phyloP scores from a whole-genome alignment of 2,113 vertebrate species.

The Pedetes capensis region DNA sequence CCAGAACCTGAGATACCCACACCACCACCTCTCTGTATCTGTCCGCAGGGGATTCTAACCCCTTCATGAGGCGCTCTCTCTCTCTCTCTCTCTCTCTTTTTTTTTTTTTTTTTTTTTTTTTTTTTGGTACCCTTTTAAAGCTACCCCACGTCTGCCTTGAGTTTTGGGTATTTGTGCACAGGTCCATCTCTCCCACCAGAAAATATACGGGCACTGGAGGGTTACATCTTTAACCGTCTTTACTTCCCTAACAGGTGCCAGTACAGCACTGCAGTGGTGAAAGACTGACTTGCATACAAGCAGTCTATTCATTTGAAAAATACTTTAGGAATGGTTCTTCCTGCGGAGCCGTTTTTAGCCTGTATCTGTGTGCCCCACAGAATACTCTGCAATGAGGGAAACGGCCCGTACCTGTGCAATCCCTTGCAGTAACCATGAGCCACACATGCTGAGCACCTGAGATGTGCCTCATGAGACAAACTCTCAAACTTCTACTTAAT shows the following conservation, averaged over 20 bases:
- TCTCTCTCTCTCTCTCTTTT: too few relatives aligned
- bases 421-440: fast-evolving
- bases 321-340: background rate
- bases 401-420: background rate
- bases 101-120: too few relatives aligned
- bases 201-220: background rate
- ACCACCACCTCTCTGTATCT: background rate
- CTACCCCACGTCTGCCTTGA: background rate
- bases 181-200: background rate
- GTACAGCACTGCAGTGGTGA: background rate
- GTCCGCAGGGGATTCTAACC: background rate
- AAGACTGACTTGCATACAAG: background rate
- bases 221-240: background rate
- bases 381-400: background rate
- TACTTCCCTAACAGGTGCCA: background rate
- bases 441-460: background rate
- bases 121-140: background rate
- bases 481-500: background rate
- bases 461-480: background rate
- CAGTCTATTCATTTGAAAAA: background rate
- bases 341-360: background rate
- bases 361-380: background rate
- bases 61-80: background rate
- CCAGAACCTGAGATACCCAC: background rate
- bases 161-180: background rate